These are phyloP conservation scores for Anabas testudineus DNA, from an alignment of 2,797 vertebrate species.

Conservation along the genomic window DNA sequence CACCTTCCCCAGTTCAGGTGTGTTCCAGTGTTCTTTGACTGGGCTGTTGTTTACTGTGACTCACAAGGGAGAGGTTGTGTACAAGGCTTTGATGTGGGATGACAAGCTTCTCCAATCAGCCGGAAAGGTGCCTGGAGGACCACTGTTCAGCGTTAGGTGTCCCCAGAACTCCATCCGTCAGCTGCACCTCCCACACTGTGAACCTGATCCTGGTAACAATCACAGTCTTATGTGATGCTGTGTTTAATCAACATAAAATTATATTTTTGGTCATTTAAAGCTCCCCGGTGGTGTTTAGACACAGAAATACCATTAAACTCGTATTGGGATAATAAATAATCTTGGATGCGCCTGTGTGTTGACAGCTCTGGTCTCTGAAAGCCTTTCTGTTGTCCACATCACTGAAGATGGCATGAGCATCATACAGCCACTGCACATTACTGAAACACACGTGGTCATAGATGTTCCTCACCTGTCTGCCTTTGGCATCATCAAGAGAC, in stretches of 20 bases:
- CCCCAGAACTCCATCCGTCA: conserved; percentile 10
- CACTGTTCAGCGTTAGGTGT: conserved; percentile 41
- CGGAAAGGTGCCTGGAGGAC: conserved; percentile 46
- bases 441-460: conserved; percentile 50
- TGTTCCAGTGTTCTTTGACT: conserved; percentile 54
- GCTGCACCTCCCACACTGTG: conserved; percentile 59
- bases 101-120: conserved; percentile 2
- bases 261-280: background rate
- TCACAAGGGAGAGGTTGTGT: conserved; percentile 32
- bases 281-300: too few relatives aligned
- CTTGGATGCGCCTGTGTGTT: background rate
- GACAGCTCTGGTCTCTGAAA: conserved; percentile 18
- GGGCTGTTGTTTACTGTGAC: conserved; percentile 51
- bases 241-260: background rate
- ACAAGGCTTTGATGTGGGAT: conserved; percentile 54
- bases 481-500: conserved; percentile 24
- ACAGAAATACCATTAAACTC: too few relatives aligned
- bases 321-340: too few relatives aligned
- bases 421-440: conserved; percentile 30
- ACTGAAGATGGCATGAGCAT: conserved; percentile 30
- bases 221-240: fast-evolving
- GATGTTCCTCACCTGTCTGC: conserved; percentile 38
- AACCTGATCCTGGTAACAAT: conserved; percentile 41
- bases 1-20: conserved; percentile 38
- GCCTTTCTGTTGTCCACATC: conserved; percentile 44